Evolutionary conservation across 2,113 vertebrate genomes (phyloP).

Genomic region (Centropristis striata): DNA sequence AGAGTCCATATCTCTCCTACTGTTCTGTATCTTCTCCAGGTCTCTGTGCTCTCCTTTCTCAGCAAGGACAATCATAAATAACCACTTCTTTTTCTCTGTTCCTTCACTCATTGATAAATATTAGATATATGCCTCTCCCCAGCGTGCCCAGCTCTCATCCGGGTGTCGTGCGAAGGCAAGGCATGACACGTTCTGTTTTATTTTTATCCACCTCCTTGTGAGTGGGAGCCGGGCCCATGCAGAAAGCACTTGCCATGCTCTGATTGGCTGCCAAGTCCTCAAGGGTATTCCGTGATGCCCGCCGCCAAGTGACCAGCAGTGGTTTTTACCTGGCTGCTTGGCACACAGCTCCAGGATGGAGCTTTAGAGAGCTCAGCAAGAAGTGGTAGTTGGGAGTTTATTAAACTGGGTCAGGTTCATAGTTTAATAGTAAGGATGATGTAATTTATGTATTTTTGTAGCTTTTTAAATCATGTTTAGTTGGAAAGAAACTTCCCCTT

Average conservation of each 20-base stretch:
- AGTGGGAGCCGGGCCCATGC: slow-evolving; percentile 43
- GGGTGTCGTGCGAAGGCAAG: slow-evolving; percentile 54
- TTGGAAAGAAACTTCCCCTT: not conserved
- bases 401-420: not conserved
- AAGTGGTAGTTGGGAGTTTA: not conserved
- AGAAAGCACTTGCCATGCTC: slow-evolving; percentile 50
- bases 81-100: slow-evolving; percentile 33
- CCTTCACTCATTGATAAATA: slow-evolving; percentile 69
- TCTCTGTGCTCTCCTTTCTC: slow-evolving; percentile 28
- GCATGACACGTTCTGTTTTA: slow-evolving; percentile 55
- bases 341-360: slow-evolving; percentile 37
- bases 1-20: slow-evolving; percentile 49
- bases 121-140: slow-evolving; percentile 59
- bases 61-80: slow-evolving; percentile 50
- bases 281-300: slow-evolving; percentile 53
- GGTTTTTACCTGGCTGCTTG: slow-evolving; percentile 47
- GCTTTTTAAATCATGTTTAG: too few relatives aligned
- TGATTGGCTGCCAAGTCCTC: slow-evolving; percentile 70
- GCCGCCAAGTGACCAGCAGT: slow-evolving; percentile 53
- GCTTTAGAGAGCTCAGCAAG: slow-evolving; percentile 9
- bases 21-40: slow-evolving; percentile 45
- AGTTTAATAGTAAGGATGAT: not conserved
- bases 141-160: slow-evolving; percentile 22
- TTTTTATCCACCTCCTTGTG: slow-evolving; percentile 72
- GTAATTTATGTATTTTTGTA: not conserved